A percentile compares a stretch with the other conserved stretches of the same genome.
Conservation (phyloP, 1,140 invertebrate species). For the Arctopsyche grandis region DNA sequence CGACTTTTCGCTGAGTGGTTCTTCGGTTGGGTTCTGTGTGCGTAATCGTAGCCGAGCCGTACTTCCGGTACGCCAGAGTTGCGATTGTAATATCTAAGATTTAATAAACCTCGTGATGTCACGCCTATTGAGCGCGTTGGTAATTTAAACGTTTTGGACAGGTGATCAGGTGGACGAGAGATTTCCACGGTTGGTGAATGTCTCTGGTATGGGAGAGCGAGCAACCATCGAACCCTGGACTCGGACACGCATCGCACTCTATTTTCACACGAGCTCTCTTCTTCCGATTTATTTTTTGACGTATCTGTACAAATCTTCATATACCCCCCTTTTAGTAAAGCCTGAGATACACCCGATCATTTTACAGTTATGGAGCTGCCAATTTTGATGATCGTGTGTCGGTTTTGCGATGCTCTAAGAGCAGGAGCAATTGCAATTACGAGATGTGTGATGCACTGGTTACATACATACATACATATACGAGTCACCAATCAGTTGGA, state of each 20-base stretch:
- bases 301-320: too few species aligned
- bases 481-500: too few species aligned
- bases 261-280: slow-evolving; percentile 33
- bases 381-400: too few species aligned
- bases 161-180: not conserved
- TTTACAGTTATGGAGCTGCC: too few species aligned
- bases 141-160: slow-evolving; percentile 29
- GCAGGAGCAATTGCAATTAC: too few species aligned
- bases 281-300: not conserved
- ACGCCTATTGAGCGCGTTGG: not conserved
- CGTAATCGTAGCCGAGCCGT: slow-evolving; percentile 4
- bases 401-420: too few species aligned
- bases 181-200: slow-evolving; percentile 26
- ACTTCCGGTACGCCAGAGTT: slow-evolving; percentile 4
- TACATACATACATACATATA: too few species aligned
- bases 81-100: not conserved
- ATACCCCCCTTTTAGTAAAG: too few species aligned
- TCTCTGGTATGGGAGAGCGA: slow-evolving; percentile 39
- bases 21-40: too few species aligned
- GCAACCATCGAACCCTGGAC: slow-evolving; percentile 30
- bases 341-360: too few species aligned
- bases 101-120: not conserved
- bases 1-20: slow-evolving; percentile 23
- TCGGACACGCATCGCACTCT: slow-evolving; percentile 25
- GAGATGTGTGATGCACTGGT: too few species aligned